Percentiles rank a stretch among this genome's conserved stretches.
Evolutionary conservation across 2,113 vertebrate genomes (phyloP).

Genomic region (Ornithorhynchus anatinus): DNA sequence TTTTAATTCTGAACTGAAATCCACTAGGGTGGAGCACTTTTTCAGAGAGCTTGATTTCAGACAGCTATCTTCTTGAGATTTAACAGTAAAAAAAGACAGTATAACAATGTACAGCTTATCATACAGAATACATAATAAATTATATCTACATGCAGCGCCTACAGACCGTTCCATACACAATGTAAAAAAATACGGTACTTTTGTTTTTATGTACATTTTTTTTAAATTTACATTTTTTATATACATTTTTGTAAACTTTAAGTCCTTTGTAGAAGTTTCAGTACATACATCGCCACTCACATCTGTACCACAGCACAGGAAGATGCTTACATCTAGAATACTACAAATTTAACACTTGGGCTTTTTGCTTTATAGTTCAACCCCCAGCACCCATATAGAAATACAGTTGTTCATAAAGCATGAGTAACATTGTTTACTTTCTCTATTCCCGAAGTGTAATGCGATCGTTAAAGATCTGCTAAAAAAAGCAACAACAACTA

Average conservation of each 20-base stretch:
- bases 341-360: constrained; percentile 26
- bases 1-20: constrained; percentile 56
- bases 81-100: constrained; percentile 51
- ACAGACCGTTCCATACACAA: constrained; percentile 75
- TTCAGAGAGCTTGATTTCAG: constrained; percentile 40
- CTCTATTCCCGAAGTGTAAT: constrained; percentile 24
- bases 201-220: constrained; percentile 83
- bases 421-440: constrained; percentile 31
- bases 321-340: background rate
- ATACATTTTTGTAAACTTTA: constrained; percentile 74
- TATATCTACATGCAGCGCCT: constrained; percentile 95
- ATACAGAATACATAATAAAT: constrained; percentile 86
- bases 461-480: constrained; percentile 54
- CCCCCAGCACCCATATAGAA: constrained; percentile 64
- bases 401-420: constrained; percentile 49
- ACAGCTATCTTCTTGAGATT: constrained; percentile 46
- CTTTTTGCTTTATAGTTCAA: constrained; percentile 61
- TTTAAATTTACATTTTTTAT: constrained; percentile 78
- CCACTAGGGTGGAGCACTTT: constrained; percentile 31
- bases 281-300: constrained; percentile 49
- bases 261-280: constrained; percentile 64
- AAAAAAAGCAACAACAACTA: constrained; percentile 35
- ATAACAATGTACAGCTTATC: constrained; percentile 53
- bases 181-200: constrained; percentile 81
- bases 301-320: constrained; percentile 49